Evolutionary conservation across 2,797 vertebrate species (phyloP).

Genomic region (Sphaeramia orbicularis): DNA sequence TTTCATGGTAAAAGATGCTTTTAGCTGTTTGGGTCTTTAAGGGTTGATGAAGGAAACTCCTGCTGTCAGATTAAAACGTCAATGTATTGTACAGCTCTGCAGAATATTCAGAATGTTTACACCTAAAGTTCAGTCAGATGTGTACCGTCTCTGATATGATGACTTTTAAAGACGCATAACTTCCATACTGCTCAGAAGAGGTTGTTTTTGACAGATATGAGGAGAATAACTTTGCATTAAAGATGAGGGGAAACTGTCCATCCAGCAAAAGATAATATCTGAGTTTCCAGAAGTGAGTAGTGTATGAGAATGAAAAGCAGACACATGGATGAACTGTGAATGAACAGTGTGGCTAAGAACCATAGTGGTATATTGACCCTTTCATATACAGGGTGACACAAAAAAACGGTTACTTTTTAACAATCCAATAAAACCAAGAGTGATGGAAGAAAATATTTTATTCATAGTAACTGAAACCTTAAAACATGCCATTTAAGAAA

Average conservation of each 20-base stretch:
- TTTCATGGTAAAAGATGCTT: too few relatives aligned
- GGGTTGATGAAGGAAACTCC: too few relatives aligned
- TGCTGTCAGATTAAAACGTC: neutral
- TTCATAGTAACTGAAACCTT: too few relatives aligned
- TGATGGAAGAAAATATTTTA: too few relatives aligned
- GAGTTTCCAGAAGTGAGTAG: constrained; percentile 37
- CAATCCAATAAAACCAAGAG: too few relatives aligned
- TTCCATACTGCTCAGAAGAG: constrained; percentile 24
- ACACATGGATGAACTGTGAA: constrained; percentile 32
- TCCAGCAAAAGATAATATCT: constrained; percentile 32
- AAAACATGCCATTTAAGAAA: too few relatives aligned
- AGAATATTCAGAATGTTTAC: neutral
- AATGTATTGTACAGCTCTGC: neutral
- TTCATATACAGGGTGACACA: too few relatives aligned
- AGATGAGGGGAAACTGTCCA: constrained; percentile 39
- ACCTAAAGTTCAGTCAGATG: too few relatives aligned
- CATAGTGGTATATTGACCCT: too few relatives aligned
- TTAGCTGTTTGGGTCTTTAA: too few relatives aligned
- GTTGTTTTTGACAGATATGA: constrained; percentile 42
- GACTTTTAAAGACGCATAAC: constrained; percentile 42
- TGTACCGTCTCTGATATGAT: neutral
- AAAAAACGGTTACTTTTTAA: too few relatives aligned
- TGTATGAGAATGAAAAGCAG: constrained; percentile 37
- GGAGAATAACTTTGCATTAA: constrained; percentile 52
- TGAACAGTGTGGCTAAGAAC: neutral